Conservation (phyloP, 2,888 invertebrate genomes). For the Ypsolopha scabrella region DNA sequence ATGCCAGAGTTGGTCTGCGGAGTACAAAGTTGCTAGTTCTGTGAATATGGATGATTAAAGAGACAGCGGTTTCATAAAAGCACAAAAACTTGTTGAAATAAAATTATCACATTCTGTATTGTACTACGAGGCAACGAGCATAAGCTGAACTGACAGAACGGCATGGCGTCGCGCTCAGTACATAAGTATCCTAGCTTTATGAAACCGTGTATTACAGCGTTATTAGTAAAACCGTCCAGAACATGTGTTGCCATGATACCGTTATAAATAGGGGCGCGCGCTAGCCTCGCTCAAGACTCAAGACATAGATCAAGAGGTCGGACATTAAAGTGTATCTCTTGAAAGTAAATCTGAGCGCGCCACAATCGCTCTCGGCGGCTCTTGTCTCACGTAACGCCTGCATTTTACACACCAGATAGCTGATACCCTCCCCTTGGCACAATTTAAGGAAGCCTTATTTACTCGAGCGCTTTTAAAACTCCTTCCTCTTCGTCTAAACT, state of each 20-base stretch:
- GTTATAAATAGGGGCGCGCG: no score
- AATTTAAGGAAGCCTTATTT: conserved; percentile 12
- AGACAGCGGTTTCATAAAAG: no score
- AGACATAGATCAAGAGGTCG: conserved; percentile 32
- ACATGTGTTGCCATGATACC: no score
- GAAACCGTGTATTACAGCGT: neutral
- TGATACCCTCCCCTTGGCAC: conserved; percentile 14
- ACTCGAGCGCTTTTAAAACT: conserved; percentile 5
- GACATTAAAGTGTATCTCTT: conserved; percentile 44
- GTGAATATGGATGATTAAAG: no score
- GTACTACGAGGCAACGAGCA: no score
- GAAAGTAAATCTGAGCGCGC: conserved; percentile 46
- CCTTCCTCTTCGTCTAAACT: conserved; percentile 3
- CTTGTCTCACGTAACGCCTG: conserved; percentile 51
- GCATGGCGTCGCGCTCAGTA: neutral
- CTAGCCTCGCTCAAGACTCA: conserved; percentile 11
- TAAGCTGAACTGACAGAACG: no score
- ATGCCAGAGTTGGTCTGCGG: no score
- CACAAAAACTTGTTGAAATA: no score
- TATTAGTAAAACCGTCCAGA: neutral
- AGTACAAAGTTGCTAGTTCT: no score
- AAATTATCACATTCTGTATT: no score
- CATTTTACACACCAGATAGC: conserved; percentile 26
- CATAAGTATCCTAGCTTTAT: neutral
- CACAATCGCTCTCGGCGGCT: conserved; percentile 38